These are phyloP conservation scores for Urocitellus parryii DNA, from an alignment of 2,113 vertebrate species.

Conservation along the genomic window DNA sequence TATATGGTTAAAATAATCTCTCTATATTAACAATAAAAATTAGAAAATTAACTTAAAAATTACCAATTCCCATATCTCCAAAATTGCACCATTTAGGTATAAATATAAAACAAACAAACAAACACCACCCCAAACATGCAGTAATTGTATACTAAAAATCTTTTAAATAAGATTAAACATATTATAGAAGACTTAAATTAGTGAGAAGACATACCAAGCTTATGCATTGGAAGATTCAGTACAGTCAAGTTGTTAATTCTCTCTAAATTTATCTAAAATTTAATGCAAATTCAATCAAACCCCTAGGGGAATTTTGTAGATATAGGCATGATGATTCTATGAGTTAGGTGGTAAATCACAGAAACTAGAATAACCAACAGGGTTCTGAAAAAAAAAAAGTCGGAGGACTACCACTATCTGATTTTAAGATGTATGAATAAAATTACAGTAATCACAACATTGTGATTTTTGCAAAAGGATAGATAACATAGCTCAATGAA, in stretches of 20 bases:
- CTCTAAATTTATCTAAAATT: slow-evolving; percentile 8
- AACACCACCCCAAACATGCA: neutral
- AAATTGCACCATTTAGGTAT: slow-evolving; percentile 14
- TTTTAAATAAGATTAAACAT: neutral
- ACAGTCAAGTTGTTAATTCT: neutral
- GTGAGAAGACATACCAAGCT: neutral
- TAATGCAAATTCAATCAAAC: neutral
- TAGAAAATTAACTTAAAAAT: slow-evolving; percentile 45
- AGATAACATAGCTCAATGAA: neutral
- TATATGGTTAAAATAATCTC: neutral
- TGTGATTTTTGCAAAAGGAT: neutral
- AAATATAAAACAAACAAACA: neutral
- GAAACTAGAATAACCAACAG: neutral
- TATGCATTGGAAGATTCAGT: neutral
- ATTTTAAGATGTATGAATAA: slow-evolving; percentile 29
- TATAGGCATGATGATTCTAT: neutral
- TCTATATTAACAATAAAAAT: neutral
- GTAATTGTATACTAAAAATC: neutral
- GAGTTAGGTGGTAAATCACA: slow-evolving; percentile 1
- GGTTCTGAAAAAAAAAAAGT: neutral
- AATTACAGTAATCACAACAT: neutral
- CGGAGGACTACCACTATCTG: neutral
- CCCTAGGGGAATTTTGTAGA: neutral
- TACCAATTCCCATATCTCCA: neutral
- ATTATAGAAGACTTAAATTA: neutral